phyloP scores from a whole-genome alignment of 1,140 invertebrate species.

The Pogonomyrmex barbatus region DNA sequence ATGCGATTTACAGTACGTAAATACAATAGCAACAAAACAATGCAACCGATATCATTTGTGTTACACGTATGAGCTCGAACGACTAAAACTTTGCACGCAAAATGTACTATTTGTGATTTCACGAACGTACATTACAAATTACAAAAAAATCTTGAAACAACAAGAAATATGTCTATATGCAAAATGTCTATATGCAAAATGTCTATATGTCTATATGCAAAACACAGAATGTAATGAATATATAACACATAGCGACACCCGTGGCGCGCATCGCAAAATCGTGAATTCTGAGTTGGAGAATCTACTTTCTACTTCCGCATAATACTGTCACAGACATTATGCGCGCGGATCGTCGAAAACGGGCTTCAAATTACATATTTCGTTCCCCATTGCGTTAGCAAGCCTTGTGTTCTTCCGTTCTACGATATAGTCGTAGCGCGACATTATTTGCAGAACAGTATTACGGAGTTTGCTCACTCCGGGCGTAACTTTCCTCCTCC shows the following conservation, averaged over 20 bases:
- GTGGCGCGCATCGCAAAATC: neutral
- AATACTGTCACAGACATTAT: neutral
- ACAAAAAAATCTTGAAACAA: neutral
- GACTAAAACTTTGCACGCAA: neutral
- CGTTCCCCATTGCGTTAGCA: neutral
- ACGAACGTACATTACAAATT: neutral
- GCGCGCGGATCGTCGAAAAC: neutral
- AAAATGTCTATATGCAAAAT: too few relatives aligned
- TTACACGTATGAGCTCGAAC: too few relatives aligned
- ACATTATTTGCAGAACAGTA: conserved; percentile 35
- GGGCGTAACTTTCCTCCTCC: conserved; percentile 1
- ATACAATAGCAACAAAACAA: neutral
- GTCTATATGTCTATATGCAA: too few relatives aligned
- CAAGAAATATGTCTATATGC: neutral
- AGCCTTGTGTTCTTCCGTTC: neutral
- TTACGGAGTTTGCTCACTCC: conserved; percentile 31
- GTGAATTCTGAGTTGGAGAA: neutral
- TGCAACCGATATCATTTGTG: neutral
- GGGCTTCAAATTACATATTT: conserved; percentile 14
- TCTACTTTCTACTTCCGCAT: neutral
- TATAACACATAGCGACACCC: neutral
- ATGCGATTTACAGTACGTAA: neutral
- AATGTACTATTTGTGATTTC: neutral
- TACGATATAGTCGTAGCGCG: neutral
- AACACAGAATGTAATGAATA: neutral